Evolutionary conservation across 2,888 invertebrate genomes (phyloP).

Genomic region (Microplitis deprimator): DNA sequence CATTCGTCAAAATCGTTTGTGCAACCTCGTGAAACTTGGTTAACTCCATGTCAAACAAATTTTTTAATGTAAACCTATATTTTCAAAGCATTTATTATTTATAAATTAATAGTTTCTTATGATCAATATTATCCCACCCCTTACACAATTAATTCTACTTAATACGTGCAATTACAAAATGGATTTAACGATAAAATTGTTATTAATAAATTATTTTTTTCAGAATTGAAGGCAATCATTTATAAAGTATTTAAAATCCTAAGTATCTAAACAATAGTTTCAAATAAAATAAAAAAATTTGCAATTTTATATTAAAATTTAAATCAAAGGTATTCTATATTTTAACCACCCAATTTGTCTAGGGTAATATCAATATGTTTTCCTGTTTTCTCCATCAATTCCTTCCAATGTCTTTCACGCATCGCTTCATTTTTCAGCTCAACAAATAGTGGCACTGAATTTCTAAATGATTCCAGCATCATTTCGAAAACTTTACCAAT

Average conservation of each 20-base stretch:
- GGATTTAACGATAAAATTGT: neutral
- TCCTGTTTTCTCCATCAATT: conserved; percentile 89
- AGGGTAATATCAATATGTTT: conserved; percentile 88
- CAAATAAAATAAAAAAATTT: too few species aligned
- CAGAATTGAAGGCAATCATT: too few species aligned
- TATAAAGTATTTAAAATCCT: too few species aligned
- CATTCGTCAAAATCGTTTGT: conserved; percentile 88
- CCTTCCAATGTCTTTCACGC: conserved; percentile 91
- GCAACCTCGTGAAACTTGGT: conserved; percentile 89
- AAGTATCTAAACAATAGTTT: too few species aligned
- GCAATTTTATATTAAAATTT: too few species aligned
- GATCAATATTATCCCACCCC: neutral
- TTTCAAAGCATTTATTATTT: conserved; percentile 11
- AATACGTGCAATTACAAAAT: neutral
- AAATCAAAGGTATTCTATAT: neutral
- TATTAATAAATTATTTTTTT: neutral
- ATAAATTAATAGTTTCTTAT: neutral
- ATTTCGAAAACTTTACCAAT: conserved; percentile 82
- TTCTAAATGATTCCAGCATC: conserved; percentile 91
- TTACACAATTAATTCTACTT: conserved; percentile 2
- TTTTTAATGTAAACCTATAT: conserved; percentile 86
- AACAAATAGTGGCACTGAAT: conserved; percentile 90
- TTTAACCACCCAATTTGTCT: conserved; percentile 71
- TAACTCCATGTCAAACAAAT: conserved; percentile 94
- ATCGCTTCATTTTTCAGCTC: conserved; percentile 93